Conservation (phyloP, 1,140 invertebrate genomes). For the Nephila pilipes region DNA sequence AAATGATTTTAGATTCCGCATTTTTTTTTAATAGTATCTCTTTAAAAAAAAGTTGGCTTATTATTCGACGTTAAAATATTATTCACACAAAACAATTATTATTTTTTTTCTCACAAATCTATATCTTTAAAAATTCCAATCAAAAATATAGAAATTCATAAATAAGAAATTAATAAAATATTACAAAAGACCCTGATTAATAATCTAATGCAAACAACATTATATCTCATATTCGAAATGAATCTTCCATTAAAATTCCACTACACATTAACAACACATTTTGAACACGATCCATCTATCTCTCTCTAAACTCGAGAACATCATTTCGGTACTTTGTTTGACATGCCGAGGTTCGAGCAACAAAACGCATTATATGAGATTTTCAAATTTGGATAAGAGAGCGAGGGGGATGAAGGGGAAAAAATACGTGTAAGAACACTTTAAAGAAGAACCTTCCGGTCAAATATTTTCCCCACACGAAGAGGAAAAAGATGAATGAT, state of each 20-base stretch:
- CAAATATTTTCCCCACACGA: conserved; percentile 55
- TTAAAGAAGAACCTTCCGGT: conserved; percentile 70
- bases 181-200: no score
- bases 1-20: no score
- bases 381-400: conserved; percentile 62
- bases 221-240: not conserved
- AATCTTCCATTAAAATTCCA: not conserved
- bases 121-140: no score
- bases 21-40: no score
- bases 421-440: conserved; percentile 58
- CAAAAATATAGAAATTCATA: no score
- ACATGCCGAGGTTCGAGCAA: not conserved
- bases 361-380: conserved; percentile 54
- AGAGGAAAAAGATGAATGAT: conserved; percentile 67
- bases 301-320: conserved; percentile 7
- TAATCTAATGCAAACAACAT: no score
- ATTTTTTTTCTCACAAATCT: no score
- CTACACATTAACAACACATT: not conserved
- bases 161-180: no score
- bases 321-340: conserved; percentile 38
- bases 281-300: not conserved
- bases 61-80: no score
- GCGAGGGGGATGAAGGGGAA: not conserved
- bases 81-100: no score
- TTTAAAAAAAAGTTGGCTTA: no score